Evolutionary conservation across 2,888 invertebrate genomes (phyloP), one percentile per base, ranked within the genome.

Genomic region (Caenorhabditis zanzibari): DNA sequence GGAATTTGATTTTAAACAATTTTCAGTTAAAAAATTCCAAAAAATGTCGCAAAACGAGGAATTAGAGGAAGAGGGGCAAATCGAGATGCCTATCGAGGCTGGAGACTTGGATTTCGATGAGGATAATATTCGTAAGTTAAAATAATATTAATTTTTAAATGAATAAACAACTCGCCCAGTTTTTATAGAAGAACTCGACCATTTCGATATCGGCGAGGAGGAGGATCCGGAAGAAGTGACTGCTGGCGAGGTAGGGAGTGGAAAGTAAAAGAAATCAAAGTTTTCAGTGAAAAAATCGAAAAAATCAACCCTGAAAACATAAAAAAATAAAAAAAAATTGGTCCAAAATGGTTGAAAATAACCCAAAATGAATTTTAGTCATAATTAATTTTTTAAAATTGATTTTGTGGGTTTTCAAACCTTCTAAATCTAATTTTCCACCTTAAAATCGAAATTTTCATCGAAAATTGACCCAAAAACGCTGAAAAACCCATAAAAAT

Each of bases 201-300:
- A 86, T 54, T 86, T 86, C 38, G 85, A 85, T 41, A 86, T 86
- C 28, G 86, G 84, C 5, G 85, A 80, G 49, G 84, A 84, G 71
- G 68, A 81, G 26, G 81, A 81, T 61, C 79, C 83, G 19, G 72
- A 81, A 38, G 86, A 86, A 58, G 61, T 86, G 0, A 32, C 84
- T 3, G 66, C 81, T 2, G 73, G 79, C n/a, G 81, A 86, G 19
- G 85, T 86, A 28, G 1, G 44, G 22, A 12, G 12, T 38, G 3
- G 16, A 7, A 28, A n/a, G 16, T n/a, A 26, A 54, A 49, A n/a
- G n/a, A n/a, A 49, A 49, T 19, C 0, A 19, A 7, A 6, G n/a
- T 7, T 28, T 28, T 28, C 24, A 14, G n/a, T 2, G 22, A 10
- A 59, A 59, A 59, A 59, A 59, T 59, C 38, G 19, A 16, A 22